Evolutionary conservation across 2,888 invertebrate genomes (phyloP).

Genomic region (Hybos culiciformis): DNA sequence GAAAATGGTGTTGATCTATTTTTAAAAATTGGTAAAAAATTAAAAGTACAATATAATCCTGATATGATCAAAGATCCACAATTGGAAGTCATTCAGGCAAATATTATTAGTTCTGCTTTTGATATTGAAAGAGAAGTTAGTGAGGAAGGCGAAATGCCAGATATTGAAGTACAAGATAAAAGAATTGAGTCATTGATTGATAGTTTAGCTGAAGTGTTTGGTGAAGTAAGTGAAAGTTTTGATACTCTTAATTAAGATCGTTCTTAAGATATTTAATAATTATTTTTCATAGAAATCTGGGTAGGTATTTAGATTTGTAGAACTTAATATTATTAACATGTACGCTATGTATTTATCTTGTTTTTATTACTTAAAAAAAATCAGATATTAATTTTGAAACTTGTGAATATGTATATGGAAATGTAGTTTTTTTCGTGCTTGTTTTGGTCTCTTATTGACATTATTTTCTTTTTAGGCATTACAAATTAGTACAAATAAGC

Average conservation of each 20-base stretch:
- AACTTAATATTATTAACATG: too few species aligned
- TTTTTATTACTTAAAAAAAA: too few species aligned
- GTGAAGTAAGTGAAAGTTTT: constrained; percentile 4
- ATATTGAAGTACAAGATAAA: constrained; percentile 23
- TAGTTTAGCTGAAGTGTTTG: constrained; percentile 21
- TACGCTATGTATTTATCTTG: too few species aligned
- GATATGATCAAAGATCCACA: constrained; percentile 54
- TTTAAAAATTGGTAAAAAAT: constrained; percentile 43
- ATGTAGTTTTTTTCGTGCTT: too few species aligned
- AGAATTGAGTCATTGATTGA: constrained; percentile 24
- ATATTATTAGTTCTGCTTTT: constrained; percentile 53
- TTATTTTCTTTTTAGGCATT: neutral
- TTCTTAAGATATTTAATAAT: too few species aligned
- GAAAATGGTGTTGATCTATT: constrained; percentile 40
- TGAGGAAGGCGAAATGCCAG: constrained; percentile 22
- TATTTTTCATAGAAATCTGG: too few species aligned
- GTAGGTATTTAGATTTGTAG: too few species aligned
- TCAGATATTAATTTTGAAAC: too few species aligned
- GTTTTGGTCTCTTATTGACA: too few species aligned
- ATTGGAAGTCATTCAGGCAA: constrained; percentile 45
- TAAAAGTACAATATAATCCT: constrained; percentile 45
- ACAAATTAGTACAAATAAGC: constrained; percentile 12
- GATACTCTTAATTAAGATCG: too few species aligned
- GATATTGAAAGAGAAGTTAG: constrained; percentile 42
- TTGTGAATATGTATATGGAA: too few species aligned